Evolutionary conservation across 2,797 vertebrate genomes (phyloP).

Genomic region (Enteromius fasciolatus): DNA sequence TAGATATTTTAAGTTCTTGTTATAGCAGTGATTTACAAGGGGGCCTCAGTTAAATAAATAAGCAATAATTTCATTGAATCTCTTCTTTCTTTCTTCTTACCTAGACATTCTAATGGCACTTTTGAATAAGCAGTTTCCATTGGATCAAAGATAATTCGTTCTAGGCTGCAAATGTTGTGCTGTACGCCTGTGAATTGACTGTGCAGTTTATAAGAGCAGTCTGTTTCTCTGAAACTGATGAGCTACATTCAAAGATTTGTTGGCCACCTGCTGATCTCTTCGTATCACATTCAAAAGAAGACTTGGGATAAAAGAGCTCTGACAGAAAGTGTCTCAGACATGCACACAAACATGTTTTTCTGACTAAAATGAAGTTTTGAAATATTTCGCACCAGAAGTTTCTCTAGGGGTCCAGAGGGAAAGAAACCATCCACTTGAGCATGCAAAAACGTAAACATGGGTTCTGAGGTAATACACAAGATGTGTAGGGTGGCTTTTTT

Average conservation of each 20-base stretch:
- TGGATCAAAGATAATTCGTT: slow-evolving; percentile 5
- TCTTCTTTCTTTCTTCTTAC: background rate
- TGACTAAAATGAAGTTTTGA: background rate
- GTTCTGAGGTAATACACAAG: background rate
- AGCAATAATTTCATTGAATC: background rate
- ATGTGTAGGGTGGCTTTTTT: slow-evolving; percentile 6
- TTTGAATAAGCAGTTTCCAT: background rate
- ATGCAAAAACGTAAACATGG: background rate
- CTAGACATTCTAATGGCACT: background rate
- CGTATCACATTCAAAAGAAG: slow-evolving; percentile 11
- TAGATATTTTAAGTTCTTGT: background rate
- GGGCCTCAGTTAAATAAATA: background rate
- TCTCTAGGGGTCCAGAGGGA: background rate
- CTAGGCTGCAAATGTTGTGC: background rate
- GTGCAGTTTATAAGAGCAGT: slow-evolving; percentile 15
- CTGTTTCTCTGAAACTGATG: slow-evolving; percentile 8
- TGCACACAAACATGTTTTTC: slow-evolving; percentile 8
- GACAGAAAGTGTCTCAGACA: slow-evolving; percentile 24
- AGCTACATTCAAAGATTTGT: slow-evolving; percentile 3
- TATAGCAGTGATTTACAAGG: background rate
- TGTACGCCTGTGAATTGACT: background rate
- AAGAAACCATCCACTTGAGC: background rate
- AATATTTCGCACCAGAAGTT: background rate
- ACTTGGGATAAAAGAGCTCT: slow-evolving; percentile 7
- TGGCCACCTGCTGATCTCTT: slow-evolving; percentile 29